Percentiles rank a stretch among this genome's conserved stretches.
Evolutionary conservation across 1,140 invertebrate genomes (phyloP).

Genomic region (Cotesia vestalis): DNA sequence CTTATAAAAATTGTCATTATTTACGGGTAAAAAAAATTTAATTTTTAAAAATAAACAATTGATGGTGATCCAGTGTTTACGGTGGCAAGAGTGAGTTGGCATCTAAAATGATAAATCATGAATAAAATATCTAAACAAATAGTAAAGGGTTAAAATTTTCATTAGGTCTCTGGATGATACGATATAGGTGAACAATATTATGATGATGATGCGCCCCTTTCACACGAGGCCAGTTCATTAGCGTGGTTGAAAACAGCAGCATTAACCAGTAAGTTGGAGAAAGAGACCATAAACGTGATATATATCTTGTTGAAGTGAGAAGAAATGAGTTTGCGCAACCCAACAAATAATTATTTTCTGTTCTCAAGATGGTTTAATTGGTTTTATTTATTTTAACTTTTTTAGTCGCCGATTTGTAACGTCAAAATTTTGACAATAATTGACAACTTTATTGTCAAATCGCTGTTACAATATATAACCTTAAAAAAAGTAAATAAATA

Average conservation of each 20-base stretch:
- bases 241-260: background rate
- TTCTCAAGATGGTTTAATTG: slow-evolving; percentile 16
- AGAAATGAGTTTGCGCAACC: slow-evolving; percentile 30
- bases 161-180: background rate
- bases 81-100: no score
- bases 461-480: background rate
- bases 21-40: no score
- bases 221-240: slow-evolving; percentile 7
- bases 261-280: background rate
- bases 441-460: background rate
- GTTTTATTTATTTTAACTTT: background rate
- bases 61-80: no score
- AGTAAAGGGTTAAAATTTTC: background rate
- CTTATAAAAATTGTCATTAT: background rate
- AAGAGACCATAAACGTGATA: slow-evolving; percentile 11
- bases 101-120: background rate
- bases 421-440: no score
- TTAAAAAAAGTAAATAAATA: background rate
- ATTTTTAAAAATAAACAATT: no score
- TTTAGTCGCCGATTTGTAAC: no score
- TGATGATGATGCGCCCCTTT: background rate
- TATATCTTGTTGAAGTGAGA: slow-evolving; percentile 12
- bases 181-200: background rate
- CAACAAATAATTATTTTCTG: slow-evolving; percentile 12
- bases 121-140: background rate